Evolutionary conservation across 2,797 vertebrate species (phyloP).

Genomic region (Heliangelus exortis): DNA sequence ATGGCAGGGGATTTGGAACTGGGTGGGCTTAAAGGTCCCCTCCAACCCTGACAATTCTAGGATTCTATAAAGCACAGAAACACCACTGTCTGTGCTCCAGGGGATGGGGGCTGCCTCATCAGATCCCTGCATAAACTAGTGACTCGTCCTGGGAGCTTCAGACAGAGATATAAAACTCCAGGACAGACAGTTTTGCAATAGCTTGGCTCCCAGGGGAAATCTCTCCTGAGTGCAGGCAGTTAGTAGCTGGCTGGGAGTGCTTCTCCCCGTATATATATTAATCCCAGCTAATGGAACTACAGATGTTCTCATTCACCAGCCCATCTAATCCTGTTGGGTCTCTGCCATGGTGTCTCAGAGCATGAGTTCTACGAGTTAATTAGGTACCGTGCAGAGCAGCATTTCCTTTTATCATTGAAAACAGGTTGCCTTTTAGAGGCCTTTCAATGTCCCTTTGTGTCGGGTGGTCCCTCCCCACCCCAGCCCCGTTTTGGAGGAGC

Average conservation of each 20-base stretch:
- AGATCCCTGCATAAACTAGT: background rate
- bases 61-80: background rate
- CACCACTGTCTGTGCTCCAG: fast-evolving
- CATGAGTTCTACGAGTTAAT: conserved; percentile 67
- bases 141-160: background rate
- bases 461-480: too few species aligned
- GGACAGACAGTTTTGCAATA: background rate
- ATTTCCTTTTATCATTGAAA: conserved; percentile 14
- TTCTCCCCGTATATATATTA: conserved; percentile 68
- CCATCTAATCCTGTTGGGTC: conserved; percentile 71
- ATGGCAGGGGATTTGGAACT: too few species aligned
- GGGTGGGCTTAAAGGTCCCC: too few species aligned
- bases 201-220: conserved; percentile 3
- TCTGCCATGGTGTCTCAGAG: conserved; percentile 66
- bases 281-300: conserved; percentile 72
- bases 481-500: background rate
- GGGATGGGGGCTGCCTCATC: background rate
- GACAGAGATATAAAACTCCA: background rate
- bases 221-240: conserved; percentile 35
- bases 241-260: conserved; percentile 54
- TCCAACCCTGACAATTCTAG: too few species aligned
- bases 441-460: conserved; percentile 54
- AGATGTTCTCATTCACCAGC: conserved; percentile 72
- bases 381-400: conserved; percentile 39
- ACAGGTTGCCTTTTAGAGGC: conserved; percentile 48